Percentiles rank a stretch among this genome's conserved stretches.
phyloP scores from a whole-genome alignment of 2,113 vertebrate genomes.

The Halcyon senegalensis region DNA sequence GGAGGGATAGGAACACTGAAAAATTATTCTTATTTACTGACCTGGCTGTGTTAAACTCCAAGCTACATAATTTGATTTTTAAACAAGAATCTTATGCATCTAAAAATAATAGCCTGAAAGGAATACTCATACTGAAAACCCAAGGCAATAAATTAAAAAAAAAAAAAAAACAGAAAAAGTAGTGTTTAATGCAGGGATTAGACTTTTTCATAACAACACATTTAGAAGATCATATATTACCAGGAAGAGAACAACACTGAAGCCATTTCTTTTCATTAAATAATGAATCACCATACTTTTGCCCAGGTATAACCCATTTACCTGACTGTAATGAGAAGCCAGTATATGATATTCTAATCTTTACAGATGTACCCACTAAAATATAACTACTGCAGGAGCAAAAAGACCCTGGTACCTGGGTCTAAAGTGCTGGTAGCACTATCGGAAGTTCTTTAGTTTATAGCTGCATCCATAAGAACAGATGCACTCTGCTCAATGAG shows the following conservation, averaged over 20 bases:
- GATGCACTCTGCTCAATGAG: neutral
- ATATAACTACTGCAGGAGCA: neutral
- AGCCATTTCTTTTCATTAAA: constrained; percentile 5
- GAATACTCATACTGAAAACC: neutral
- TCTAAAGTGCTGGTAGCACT: neutral
- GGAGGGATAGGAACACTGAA: neutral
- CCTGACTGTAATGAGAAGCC: neutral
- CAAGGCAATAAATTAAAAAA: neutral
- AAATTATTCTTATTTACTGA: neutral
- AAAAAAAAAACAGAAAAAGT: neutral
- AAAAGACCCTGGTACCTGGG: neutral
- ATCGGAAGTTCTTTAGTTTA: neutral
- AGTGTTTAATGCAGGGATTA: neutral
- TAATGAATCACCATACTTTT: neutral
- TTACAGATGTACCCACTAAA: neutral
- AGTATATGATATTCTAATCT: neutral
- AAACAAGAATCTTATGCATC: neutral
- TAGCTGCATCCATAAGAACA: neutral
- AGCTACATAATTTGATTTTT: neutral
- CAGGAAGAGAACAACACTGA: neutral
- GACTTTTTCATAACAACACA: neutral
- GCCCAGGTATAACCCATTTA: neutral
- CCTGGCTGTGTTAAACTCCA: neutral
- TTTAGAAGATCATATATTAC: neutral
- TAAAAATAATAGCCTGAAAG: neutral